phyloP scores from a whole-genome alignment of 2,888 invertebrate genomes.

The Trachelus iudaicus region DNA sequence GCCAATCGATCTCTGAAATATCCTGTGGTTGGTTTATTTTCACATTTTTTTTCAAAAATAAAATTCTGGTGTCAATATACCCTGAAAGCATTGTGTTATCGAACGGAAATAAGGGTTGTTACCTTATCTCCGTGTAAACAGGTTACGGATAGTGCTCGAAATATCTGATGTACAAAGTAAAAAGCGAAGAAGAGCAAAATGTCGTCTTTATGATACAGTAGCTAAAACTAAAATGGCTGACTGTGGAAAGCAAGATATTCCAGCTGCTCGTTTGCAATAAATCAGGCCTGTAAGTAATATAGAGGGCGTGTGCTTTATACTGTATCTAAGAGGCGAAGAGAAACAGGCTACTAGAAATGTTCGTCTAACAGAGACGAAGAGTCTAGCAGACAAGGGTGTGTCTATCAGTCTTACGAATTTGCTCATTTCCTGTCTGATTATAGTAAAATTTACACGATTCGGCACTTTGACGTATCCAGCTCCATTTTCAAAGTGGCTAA shows the following conservation, averaged over 20 bases:
- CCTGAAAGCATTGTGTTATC: not conserved
- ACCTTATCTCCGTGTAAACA: not conserved
- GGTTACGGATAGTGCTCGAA: not conserved
- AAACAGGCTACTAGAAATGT: not conserved
- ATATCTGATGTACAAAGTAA: not conserved
- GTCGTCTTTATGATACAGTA: not conserved
- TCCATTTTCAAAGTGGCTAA: not conserved
- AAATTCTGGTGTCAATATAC: not conserved
- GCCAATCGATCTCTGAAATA: not conserved
- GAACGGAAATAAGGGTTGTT: not conserved
- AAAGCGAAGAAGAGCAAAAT: not conserved
- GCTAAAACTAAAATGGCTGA: constrained; percentile 16
- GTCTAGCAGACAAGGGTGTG: not conserved
- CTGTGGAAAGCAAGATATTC: constrained; percentile 18
- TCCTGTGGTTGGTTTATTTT: not conserved
- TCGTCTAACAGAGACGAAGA: not conserved
- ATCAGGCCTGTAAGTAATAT: not conserved
- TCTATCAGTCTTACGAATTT: not conserved
- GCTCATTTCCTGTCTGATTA: not conserved
- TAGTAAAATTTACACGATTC: not conserved
- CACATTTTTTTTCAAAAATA: not conserved
- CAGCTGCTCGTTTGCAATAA: not conserved
- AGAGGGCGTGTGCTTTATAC: not conserved
- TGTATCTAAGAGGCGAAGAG: not conserved
- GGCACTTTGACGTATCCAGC: not conserved